Percentiles rank a stretch among this genome's conserved stretches.
phyloP scores from a whole-genome alignment of 1,140 invertebrate species.

The Lethrus apterus region DNA sequence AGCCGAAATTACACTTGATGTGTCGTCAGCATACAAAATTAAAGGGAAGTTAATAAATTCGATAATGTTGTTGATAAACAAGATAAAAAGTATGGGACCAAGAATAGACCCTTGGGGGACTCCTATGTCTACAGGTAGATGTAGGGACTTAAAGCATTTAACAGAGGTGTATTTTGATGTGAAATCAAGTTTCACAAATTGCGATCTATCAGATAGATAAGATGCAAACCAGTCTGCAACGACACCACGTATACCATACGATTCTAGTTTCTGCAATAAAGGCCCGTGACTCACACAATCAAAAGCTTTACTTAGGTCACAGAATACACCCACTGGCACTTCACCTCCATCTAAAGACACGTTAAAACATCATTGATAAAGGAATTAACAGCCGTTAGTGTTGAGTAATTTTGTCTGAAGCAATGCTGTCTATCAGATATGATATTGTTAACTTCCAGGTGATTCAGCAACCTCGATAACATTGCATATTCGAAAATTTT shows the following conservation, averaged over 20 bases:
- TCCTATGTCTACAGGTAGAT: neutral
- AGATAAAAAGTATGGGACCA: constrained; percentile 4
- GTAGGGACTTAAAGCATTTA: neutral
- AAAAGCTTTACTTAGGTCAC: neutral
- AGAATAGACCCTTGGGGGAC: neutral
- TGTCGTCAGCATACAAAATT: neutral
- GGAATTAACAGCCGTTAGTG: neutral
- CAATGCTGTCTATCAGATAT: constrained; percentile 2
- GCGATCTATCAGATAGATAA: neutral
- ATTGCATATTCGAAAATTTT: constrained; percentile 7
- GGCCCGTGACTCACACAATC: neutral
- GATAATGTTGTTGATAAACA: constrained; percentile 3
- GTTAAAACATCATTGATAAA: neutral
- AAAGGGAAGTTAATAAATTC: neutral
- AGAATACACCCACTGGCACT: neutral
- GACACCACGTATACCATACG: constrained; percentile 2
- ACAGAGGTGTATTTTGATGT: neutral
- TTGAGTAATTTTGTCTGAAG: neutral
- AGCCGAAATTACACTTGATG: neutral
- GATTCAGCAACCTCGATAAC: neutral
- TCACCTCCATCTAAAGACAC: neutral
- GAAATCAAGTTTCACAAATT: neutral
- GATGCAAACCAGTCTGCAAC: constrained; percentile 6
- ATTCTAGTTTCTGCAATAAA: neutral
- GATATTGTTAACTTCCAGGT: neutral